phyloP scores from a whole-genome alignment of 2,797 vertebrate species.

The Phyllotis vaccarum region DNA sequence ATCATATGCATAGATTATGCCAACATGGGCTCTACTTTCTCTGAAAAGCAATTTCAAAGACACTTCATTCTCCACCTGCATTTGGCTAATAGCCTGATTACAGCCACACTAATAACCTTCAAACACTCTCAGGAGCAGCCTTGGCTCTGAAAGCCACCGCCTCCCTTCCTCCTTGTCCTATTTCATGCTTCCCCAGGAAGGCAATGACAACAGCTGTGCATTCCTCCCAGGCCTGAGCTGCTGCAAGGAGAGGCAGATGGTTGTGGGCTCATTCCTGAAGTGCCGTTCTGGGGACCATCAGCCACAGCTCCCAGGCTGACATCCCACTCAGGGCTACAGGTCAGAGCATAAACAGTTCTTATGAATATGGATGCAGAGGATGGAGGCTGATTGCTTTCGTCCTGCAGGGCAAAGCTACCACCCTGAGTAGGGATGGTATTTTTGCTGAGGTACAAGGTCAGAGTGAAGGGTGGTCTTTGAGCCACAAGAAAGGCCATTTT shows the following conservation, averaged over 20 bases:
- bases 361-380: slow-evolving; percentile 71
- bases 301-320: slow-evolving; percentile 56
- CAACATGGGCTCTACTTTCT: slow-evolving; percentile 57
- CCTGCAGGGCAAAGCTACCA: slow-evolving; percentile 23
- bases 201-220: slow-evolving; percentile 71
- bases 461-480: slow-evolving; percentile 8
- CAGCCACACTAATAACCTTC: slow-evolving; percentile 73
- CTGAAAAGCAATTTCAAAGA: slow-evolving; percentile 76
- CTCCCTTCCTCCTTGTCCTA: slow-evolving; percentile 50
- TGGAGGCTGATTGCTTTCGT: slow-evolving; percentile 58
- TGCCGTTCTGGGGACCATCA: slow-evolving; percentile 74
- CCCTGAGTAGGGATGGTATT: slow-evolving; percentile 8
- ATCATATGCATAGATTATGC: slow-evolving; percentile 62
- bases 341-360: slow-evolving; percentile 60
- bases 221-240: slow-evolving; percentile 68
- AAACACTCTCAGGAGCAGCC: slow-evolving; percentile 59
- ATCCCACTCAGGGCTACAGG: slow-evolving; percentile 67
- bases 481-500: not conserved
- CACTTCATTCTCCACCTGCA: slow-evolving; percentile 77
- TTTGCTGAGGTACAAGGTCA: slow-evolving; percentile 57
- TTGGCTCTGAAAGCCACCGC: slow-evolving; percentile 56
- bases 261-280: slow-evolving; percentile 77
- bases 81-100: slow-evolving; percentile 78
- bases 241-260: slow-evolving; percentile 78
- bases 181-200: slow-evolving; percentile 69